A percentile compares a stretch with the other conserved stretches of the same genome.
Conservation (phyloP, 1,140 invertebrate species). For the Lethocerus indicus region DNA sequence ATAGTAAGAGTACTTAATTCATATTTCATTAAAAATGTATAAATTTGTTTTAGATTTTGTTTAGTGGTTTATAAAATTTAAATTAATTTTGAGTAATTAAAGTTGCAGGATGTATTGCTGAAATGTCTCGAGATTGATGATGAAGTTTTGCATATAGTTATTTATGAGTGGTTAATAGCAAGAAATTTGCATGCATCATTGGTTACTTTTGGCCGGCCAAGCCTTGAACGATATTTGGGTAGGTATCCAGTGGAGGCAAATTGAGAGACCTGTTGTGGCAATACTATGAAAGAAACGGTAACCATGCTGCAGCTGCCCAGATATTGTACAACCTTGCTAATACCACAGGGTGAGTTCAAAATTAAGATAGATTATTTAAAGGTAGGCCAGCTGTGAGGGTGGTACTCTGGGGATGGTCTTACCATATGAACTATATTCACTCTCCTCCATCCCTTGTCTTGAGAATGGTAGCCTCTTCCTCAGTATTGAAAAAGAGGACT, state of each 20-base stretch:
- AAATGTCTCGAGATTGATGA: constrained; percentile 31
- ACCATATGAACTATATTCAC: too few relatives aligned
- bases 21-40: too few relatives aligned
- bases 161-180: constrained; percentile 88
- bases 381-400: too few relatives aligned
- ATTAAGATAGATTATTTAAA: too few relatives aligned
- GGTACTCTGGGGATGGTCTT: too few relatives aligned
- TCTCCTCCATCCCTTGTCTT: too few relatives aligned
- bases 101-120: constrained; percentile 13
- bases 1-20: too few relatives aligned
- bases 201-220: constrained; percentile 57
- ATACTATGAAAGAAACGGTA: constrained; percentile 82
- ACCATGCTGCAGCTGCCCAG: constrained; percentile 83
- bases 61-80: neutral
- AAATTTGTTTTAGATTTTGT: neutral
- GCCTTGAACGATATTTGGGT: constrained; percentile 29
- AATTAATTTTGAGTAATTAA: neutral
- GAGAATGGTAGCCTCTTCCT: too few relatives aligned
- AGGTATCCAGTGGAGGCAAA: constrained; percentile 13
- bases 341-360: constrained; percentile 43
- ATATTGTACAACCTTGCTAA: constrained; percentile 78
- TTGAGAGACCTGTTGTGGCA: constrained; percentile 76
- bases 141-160: constrained; percentile 72
- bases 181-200: constrained; percentile 59
- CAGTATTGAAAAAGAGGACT: too few relatives aligned